These are phyloP conservation scores for Dione juno DNA, from an alignment of 2,888 invertebrate genomes.

Conservation along the genomic window DNA sequence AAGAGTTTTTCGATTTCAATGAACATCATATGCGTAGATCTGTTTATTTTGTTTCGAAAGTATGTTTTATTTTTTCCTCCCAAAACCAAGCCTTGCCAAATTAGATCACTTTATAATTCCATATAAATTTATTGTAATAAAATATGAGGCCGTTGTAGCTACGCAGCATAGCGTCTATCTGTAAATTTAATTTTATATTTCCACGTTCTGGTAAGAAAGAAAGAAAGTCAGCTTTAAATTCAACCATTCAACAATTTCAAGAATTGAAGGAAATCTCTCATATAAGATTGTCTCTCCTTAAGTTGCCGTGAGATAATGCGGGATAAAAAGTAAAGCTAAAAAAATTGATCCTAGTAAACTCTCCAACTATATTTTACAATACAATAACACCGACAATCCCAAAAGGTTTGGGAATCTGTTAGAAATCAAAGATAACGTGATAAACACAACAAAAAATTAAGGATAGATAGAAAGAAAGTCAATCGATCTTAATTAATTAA, in stretches of 20 bases:
- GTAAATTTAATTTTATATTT: no score
- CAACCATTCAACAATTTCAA: no score
- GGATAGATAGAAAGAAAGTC: no score
- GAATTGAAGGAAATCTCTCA: no score
- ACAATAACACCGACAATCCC: background rate
- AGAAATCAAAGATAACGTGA: slow-evolving; percentile 11
- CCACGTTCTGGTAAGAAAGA: no score
- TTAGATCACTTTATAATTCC: background rate
- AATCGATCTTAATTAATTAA: background rate
- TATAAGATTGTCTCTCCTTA: no score
- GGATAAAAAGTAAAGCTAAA: no score
- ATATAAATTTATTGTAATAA: background rate
- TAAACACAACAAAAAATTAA: background rate
- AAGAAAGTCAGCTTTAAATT: no score
- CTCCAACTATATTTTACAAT: no score
- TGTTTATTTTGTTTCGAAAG: slow-evolving; percentile 18
- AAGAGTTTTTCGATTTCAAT: slow-evolving; percentile 29
- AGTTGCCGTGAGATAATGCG: no score
- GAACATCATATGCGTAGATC: slow-evolving; percentile 16
- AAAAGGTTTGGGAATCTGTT: background rate
- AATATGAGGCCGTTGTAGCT: background rate
- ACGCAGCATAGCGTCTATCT: no score
- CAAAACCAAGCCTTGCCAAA: background rate
- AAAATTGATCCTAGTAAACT: no score
- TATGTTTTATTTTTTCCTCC: slow-evolving; percentile 4